Evolutionary conservation across 2,888 invertebrate species (phyloP).

Genomic region (Uloborus plumipes): DNA sequence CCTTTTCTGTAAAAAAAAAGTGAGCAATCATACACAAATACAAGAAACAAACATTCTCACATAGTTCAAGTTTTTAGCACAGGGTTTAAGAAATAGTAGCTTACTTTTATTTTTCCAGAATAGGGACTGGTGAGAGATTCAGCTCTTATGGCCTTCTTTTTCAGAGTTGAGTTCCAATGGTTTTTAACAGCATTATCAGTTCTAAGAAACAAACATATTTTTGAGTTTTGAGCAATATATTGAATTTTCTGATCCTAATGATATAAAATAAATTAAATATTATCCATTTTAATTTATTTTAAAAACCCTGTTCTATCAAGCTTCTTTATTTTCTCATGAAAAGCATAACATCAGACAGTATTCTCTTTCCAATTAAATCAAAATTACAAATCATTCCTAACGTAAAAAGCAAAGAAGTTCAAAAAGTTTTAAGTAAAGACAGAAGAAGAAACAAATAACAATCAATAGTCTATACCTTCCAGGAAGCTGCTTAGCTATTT

Average conservation of each 20-base stretch:
- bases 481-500: conserved; percentile 93
- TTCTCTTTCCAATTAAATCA: too few relatives aligned
- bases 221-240: too few relatives aligned
- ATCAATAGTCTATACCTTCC: conserved; percentile 76
- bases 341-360: too few relatives aligned
- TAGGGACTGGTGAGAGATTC: neutral
- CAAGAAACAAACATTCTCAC: neutral
- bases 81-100: neutral
- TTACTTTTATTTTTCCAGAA: conserved; percentile 3
- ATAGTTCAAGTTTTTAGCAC: neutral
- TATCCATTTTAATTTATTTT: too few relatives aligned
- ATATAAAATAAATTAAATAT: too few relatives aligned
- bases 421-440: too few relatives aligned
- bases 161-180: conserved; percentile 99
- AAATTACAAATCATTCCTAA: too few relatives aligned
- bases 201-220: conserved; percentile 73
- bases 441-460: too few relatives aligned
- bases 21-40: neutral
- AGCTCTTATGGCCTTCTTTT: conserved; percentile 71
- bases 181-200: conserved; percentile 99
- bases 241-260: too few relatives aligned
- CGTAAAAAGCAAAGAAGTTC: too few relatives aligned
- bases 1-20: conserved; percentile 31
- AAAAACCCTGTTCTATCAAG: too few relatives aligned
- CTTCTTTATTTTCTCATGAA: too few relatives aligned